Evolutionary conservation across 2,113 vertebrate genomes (phyloP), one percentile per base, ranked within the genome.

Genomic region (Pycnonotus jocosus): DNA sequence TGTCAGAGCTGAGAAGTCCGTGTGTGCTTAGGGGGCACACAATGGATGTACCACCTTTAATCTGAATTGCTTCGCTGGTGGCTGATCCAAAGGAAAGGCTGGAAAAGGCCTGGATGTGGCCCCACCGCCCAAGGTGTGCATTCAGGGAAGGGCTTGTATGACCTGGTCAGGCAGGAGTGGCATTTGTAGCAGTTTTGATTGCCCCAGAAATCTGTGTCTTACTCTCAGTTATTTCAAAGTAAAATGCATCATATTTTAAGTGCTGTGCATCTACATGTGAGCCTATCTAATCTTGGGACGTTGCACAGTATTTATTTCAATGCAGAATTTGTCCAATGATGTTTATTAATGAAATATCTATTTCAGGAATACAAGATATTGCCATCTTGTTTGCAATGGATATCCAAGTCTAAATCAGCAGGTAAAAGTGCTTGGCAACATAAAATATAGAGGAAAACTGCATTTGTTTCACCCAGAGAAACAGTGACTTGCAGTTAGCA

Each of bases 211-310:
- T 58, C 24, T 82, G 7, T 9, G 7, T 48, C 62, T 56, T 85
- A 4, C 20, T 79, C 45, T 65, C 56, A 23, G 28, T 33, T 42
- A 50, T 87, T 95, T 90, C n/a, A 72, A 57, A 79, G 31, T 25
- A 69, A 85, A 48, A 10, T 54, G 6, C 22, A 23, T 38, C 4
- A 0, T 35, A 31, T 64, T 89, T 91, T 27, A 80, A 79, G n/a
- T 37, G 60, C 40, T 56, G 30, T 42, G 8, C 2, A 6, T 25
- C 15, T 38, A 12, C 22, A 28, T 0, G 0, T 4, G 5, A 77
- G 19, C 21, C 37, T 8, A 8, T 56, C 72, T 38, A 47, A 25
- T n/a, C 37, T 12, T 60, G 45, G 62, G n/a, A 45, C 1, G 0
- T 20, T 40, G 44, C 4, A 37, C 24, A 25, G 2, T 18, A 18